Evolutionary conservation across 2,797 vertebrate genomes (phyloP), one percentile per base, ranked within the genome.

Genomic region (Cynopterus sphinx): DNA sequence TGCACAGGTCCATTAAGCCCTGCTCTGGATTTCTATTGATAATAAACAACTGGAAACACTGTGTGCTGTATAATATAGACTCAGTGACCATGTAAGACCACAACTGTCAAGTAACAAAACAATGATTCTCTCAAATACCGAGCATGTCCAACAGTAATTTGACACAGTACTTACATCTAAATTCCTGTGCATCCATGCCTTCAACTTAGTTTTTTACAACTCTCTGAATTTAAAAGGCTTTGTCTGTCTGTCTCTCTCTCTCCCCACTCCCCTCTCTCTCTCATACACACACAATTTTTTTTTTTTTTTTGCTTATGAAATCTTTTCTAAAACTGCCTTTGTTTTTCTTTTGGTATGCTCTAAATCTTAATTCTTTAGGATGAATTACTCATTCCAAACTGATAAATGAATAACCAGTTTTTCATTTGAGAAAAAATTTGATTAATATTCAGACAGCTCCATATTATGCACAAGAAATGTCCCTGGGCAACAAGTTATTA

Each of bases 381-480:
- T 95, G 21, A 89, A 90, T 53, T 94, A 71, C 84, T 95, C 21
- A 88, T 73, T n/a, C 6, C 91, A 78, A 33, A 33, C 2, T 96
- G 28, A 95, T 96, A 74, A 96, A 81, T 70, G 65, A n/a, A 85
- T 49, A 13, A 96, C 87, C 87, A 91, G 90, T n/a, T 95, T 95
- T 85, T 96, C 81, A 91, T 97, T 97, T 97, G 63, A 97, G 55
- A 87, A 90, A 70, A 96, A 61, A 88, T 6, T 87, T 97, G 96
- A 71, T 94, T 97, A 61, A n/a, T 97, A 61, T 57, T 96, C 94
- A 94, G 68, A 97, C 71, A 96, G 79, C 39, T 36, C 8, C 11
- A 95, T 82, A 24, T 77, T 96, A 88, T 75, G 39, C 5, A 70
- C 96, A 96, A 33, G 79, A 71, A 98, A 57, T 26, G 28, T 85